Base-by-base conservation (phyloP, 2,113 vertebrate species). In the Phyllopteryx taeniolatus region DNA sequence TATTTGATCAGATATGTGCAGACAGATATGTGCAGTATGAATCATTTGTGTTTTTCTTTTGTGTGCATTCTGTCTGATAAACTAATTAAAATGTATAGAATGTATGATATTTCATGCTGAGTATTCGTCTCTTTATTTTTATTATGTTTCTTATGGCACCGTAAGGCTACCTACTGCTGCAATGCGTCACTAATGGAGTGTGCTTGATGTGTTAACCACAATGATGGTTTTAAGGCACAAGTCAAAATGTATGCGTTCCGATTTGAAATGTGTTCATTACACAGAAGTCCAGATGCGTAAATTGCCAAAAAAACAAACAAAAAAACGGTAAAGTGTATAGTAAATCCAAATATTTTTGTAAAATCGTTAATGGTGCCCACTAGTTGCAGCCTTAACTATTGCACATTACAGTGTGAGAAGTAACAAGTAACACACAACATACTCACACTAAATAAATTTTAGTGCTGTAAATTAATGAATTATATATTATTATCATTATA, bases 31-130 rank as follows among this genome's bases (percentile, higher is more conserved):
- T n/a, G n/a, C n/a, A 81, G 61, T 74, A 80, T 79, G 51, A 79
- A 79, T 85, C 10, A 82, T 77, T 81, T 74, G 64, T 79, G 27
- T 71, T 85, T 68, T 85, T 73, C 33, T 82, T 83, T 76, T 85
- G 72, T 89, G 79, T 92, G 85, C 82, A 85, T 88, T 88, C 71
- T 92, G 83, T 72, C 79, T 86, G 90, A 89, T 72, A 86, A 87
- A 87, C 77, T 64, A 82, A 93, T 90, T 92, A 79, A 79, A 59
- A 87, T 70, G 73, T 79, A 76, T 72, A 47, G n/a, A 79, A 76
- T 64, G 57, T 44, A 73, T 63, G 51, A 27, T 31, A 13, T 68
- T 67, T 68, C 33, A 39, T 6, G 39, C 17, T 77, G 11, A 27
- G 1, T 72, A 14, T 47, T 60, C 53, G 5, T 11, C 54, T 68